phyloP scores from a whole-genome alignment of 2,888 invertebrate species.

The Trichacis sp. region DNA sequence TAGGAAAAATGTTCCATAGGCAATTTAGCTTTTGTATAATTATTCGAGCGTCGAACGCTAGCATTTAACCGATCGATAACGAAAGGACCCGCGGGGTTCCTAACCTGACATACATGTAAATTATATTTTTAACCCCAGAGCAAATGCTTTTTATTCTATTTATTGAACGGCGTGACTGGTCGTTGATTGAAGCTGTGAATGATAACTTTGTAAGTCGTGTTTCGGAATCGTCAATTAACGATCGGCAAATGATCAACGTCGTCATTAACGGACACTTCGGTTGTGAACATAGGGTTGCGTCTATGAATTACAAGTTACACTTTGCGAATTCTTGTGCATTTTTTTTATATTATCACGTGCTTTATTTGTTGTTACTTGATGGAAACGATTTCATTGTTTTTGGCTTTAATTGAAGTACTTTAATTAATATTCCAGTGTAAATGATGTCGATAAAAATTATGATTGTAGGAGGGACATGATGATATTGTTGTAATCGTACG shows the following conservation, averaged over 20 bases:
- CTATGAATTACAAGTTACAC: not conserved
- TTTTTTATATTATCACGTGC: not conserved
- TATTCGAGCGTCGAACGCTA: not conserved
- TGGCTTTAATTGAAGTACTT: not conserved
- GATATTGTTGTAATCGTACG: slow-evolving; percentile 8
- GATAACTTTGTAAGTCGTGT: not conserved
- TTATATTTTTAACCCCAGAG: not conserved
- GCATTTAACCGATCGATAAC: not conserved
- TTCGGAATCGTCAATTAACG: not conserved
- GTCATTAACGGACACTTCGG: not conserved
- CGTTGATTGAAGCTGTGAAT: slow-evolving; percentile 1
- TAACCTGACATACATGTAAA: too few relatives aligned
- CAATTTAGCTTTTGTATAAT: slow-evolving; percentile 20
- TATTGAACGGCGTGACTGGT: not conserved
- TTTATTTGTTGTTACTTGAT: not conserved
- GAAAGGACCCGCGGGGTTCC: too few relatives aligned
- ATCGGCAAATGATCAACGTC: not conserved
- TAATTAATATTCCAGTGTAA: not conserved
- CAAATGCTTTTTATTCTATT: not conserved
- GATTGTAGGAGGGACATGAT: too few relatives aligned
- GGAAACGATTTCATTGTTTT: not conserved
- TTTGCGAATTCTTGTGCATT: not conserved
- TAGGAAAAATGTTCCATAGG: slow-evolving; percentile 35
- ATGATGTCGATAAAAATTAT: too few relatives aligned
- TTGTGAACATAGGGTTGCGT: not conserved